Evolutionary conservation across 2,797 vertebrate species (phyloP).

Genomic region (Diplodus puntazzo): DNA sequence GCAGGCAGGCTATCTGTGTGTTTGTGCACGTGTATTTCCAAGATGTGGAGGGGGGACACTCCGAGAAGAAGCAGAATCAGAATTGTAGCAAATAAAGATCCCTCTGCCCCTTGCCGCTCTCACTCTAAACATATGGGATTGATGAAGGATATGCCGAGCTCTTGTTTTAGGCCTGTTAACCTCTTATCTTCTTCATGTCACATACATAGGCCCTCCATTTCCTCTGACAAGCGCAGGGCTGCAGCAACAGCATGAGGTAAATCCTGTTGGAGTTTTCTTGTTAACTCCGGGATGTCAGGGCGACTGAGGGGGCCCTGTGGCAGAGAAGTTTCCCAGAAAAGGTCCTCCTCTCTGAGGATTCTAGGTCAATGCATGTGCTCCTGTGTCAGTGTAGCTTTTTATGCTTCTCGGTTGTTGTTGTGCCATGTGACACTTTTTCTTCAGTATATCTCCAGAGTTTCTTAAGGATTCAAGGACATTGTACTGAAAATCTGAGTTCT

Average conservation of each 20-base stretch:
- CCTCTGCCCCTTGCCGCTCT: slow-evolving; percentile 54
- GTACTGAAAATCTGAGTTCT: background rate
- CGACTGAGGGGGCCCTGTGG: background rate
- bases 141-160: slow-evolving; percentile 86
- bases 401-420: background rate
- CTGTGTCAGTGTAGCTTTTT: background rate
- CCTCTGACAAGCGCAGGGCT: slow-evolving; percentile 73
- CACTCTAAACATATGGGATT: slow-evolving; percentile 84
- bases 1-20: slow-evolving; percentile 63
- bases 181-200: slow-evolving; percentile 85
- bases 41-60: slow-evolving; percentile 55
- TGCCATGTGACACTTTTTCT: background rate
- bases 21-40: slow-evolving; percentile 77
- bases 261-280: slow-evolving; percentile 64
- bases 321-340: slow-evolving; percentile 29
- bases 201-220: slow-evolving; percentile 68
- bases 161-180: slow-evolving; percentile 89
- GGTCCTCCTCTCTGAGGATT: slow-evolving; percentile 26
- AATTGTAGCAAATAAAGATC: slow-evolving; percentile 61
- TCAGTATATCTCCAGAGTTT: background rate
- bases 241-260: slow-evolving; percentile 61
- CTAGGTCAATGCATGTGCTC: slow-evolving; percentile 12
- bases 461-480: background rate
- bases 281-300: slow-evolving; percentile 57
- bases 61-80: slow-evolving; percentile 71